Conservation (phyloP, 2,888 invertebrate genomes). For the Gisinianus flammeolus region DNA sequence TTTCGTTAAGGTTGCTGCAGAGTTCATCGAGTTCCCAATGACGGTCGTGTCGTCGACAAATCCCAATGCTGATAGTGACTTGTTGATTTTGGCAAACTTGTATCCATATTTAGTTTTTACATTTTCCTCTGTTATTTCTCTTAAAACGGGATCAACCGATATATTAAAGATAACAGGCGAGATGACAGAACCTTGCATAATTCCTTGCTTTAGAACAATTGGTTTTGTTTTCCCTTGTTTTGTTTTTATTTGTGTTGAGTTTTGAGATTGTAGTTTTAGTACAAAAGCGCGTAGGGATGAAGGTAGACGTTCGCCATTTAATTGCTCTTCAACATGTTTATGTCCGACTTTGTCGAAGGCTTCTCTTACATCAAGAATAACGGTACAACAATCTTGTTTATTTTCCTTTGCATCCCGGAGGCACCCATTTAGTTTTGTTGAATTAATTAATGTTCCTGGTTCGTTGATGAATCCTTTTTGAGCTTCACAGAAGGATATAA, state of each 20-base stretch:
- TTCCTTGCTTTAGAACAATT: background rate
- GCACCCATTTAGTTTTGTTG: background rate
- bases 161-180: background rate
- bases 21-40: background rate
- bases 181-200: background rate
- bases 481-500: background rate
- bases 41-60: background rate
- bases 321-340: background rate
- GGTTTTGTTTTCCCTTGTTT: background rate
- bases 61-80: background rate
- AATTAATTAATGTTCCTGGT: background rate
- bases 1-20: background rate
- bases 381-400: background rate
- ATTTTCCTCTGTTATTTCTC: background rate
- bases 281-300: background rate
- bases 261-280: background rate
- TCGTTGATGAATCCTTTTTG: background rate
- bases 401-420: background rate
- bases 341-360: background rate
- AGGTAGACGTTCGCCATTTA: background rate
- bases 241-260: background rate
- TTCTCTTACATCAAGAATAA: background rate
- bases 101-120: background rate
- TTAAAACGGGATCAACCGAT: background rate
- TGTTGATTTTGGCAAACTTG: background rate